Percentiles rank a stretch among this genome's conserved stretches.
Evolutionary conservation across 2,113 vertebrate genomes (phyloP).

Genomic region (Catharus fuscescens): DNA sequence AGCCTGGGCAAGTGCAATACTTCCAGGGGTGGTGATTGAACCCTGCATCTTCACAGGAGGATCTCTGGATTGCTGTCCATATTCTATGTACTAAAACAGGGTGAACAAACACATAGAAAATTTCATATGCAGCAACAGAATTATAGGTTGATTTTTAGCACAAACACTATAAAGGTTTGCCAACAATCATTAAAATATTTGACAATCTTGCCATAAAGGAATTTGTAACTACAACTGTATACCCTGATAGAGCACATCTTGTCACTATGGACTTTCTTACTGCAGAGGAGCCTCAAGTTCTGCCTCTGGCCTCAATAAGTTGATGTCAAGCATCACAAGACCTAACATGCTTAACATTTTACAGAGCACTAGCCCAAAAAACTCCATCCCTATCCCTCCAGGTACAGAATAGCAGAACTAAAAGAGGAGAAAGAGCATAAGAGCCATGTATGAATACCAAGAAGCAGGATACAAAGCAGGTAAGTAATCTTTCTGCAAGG

Average conservation of each 20-base stretch:
- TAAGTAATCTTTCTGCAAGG: background rate
- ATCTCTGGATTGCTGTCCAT: constrained; percentile 98
- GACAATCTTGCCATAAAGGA: background rate
- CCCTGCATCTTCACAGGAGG: constrained; percentile 99
- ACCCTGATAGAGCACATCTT: background rate
- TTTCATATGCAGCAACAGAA: background rate
- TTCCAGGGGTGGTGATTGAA: constrained; percentile 96
- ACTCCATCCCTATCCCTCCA: background rate
- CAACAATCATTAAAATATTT: background rate
- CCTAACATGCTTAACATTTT: background rate
- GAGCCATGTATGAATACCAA: background rate
- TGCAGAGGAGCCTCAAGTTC: background rate
- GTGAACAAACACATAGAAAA: background rate
- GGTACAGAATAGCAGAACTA: background rate
- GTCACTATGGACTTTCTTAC: background rate
- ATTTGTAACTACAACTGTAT: background rate
- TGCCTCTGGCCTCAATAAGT: background rate
- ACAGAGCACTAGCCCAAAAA: background rate
- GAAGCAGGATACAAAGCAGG: background rate
- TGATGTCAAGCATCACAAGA: background rate
- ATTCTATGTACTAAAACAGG: constrained; percentile 91
- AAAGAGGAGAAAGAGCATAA: background rate
- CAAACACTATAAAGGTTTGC: background rate
- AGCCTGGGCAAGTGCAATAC: constrained; percentile 88
- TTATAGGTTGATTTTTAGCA: background rate